Conservation (phyloP, 2,888 invertebrate species). For the Platerodrilus igneus region DNA sequence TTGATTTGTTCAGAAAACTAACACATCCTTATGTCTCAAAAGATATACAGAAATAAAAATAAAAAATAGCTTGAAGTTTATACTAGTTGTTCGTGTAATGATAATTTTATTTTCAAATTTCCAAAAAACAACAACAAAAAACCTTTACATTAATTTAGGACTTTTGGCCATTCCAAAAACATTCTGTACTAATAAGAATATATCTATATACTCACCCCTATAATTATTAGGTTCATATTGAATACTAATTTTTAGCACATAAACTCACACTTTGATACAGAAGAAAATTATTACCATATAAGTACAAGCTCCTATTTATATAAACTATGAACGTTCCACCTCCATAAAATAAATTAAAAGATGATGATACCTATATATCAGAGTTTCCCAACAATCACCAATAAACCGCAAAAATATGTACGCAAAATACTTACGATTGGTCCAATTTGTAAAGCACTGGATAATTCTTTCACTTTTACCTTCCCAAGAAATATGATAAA, state of each 20-base stretch:
- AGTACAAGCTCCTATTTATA: conserved; percentile 17
- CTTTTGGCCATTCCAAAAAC: too few relatives aligned
- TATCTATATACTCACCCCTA: conserved; percentile 4
- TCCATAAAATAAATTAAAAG: conserved; percentile 15
- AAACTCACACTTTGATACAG: conserved; percentile 1
- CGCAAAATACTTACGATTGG: too few relatives aligned
- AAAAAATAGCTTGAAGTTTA: too few relatives aligned
- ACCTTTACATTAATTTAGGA: too few relatives aligned
- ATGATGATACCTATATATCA: conserved; percentile 19
- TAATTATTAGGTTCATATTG: conserved; percentile 1
- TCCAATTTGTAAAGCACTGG: conserved; percentile 6
- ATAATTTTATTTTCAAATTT: too few relatives aligned
- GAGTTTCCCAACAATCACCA: conserved; percentile 13
- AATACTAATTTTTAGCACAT: conserved; percentile 3
- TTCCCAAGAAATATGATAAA: conserved; percentile 11
- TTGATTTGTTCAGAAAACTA: too few relatives aligned
- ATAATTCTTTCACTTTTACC: conserved; percentile 10
- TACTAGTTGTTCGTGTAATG: too few relatives aligned
- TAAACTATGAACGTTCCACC: conserved; percentile 17
- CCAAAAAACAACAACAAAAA: too few relatives aligned
- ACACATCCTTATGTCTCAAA: too few relatives aligned
- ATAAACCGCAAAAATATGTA: conserved; percentile 7
- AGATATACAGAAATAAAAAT: too few relatives aligned
- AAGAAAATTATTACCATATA: conserved; percentile 16
- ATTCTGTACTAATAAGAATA: too few relatives aligned